Evolutionary conservation across 2,797 vertebrate species (phyloP).

Genomic region (Pterois miles): DNA sequence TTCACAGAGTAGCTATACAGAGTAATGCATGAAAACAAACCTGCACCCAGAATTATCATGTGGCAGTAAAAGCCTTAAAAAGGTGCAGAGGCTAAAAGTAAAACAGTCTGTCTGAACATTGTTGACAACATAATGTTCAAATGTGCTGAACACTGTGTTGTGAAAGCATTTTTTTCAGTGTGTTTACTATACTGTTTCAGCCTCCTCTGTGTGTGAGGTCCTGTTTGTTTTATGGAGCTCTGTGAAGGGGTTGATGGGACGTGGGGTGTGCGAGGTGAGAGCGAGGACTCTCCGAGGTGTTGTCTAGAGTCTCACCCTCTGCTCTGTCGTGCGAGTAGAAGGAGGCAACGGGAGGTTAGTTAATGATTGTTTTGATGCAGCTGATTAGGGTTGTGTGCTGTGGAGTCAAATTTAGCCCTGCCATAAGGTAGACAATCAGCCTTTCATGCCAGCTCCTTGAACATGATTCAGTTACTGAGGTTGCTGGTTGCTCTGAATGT

Average conservation of each 20-base stretch:
- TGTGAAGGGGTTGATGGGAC: constrained; percentile 26
- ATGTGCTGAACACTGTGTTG: constrained; percentile 15
- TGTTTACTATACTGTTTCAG: neutral
- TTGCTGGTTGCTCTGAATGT: constrained; percentile 28
- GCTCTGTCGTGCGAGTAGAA: constrained; percentile 25
- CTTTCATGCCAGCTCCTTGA: constrained; percentile 53
- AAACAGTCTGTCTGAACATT: neutral
- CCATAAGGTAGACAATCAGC: constrained; percentile 61
- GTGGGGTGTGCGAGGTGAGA: constrained; percentile 31
- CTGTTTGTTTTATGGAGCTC: constrained; percentile 46
- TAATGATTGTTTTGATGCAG: constrained; percentile 84
- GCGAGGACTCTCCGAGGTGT: constrained; percentile 32
- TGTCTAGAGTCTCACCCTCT: constrained; percentile 29
- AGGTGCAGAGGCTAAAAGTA: neutral
- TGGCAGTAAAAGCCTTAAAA: constrained; percentile 24
- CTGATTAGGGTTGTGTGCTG: constrained; percentile 77
- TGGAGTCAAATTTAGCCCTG: constrained; percentile 66
- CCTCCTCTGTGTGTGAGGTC: constrained; percentile 36
- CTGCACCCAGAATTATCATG: constrained; percentile 12
- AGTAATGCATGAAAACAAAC: constrained; percentile 32
- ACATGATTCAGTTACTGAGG: constrained; percentile 41
- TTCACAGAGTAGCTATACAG: constrained; percentile 1
- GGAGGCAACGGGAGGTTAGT: constrained; percentile 62
- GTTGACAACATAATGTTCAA: constrained; percentile 16
- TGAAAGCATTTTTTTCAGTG: neutral